Evolutionary conservation across 2,888 invertebrate species (phyloP).

Genomic region (Hedychridium roseum): DNA sequence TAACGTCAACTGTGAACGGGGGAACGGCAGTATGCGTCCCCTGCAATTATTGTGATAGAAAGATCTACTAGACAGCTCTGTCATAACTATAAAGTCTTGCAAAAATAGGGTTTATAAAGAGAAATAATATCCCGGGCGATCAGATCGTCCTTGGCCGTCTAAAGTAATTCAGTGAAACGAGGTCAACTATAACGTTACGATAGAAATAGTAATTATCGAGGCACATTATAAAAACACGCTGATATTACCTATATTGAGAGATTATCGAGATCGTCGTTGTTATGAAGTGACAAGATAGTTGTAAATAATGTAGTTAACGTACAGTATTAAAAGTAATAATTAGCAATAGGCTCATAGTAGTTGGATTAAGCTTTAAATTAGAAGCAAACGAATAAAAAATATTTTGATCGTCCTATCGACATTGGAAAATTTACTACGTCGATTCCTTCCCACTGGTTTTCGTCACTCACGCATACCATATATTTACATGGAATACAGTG

Average conservation of each 20-base stretch:
- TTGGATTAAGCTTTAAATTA: constrained; percentile 53
- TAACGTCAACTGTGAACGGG: no score
- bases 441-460: constrained; percentile 10
- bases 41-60: constrained; percentile 56
- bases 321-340: constrained; percentile 62
- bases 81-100: no score
- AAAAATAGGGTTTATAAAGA: no score
- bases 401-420: constrained; percentile 50
- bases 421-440: constrained; percentile 7
- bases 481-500: neutral
- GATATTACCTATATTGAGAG: constrained; percentile 51
- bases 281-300: constrained; percentile 48
- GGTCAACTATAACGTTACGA: no score
- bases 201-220: no score
- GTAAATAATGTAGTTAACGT: constrained; percentile 60
- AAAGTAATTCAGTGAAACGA: no score
- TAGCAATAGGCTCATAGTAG: constrained; percentile 50
- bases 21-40: no score
- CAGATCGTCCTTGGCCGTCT: no score
- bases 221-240: constrained; percentile 36
- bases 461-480: neutral
- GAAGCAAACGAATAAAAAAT: constrained; percentile 50
- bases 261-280: constrained; percentile 50
- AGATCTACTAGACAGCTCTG: no score
- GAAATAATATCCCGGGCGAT: no score